Conservation (phyloP, 2,113 vertebrate species). For the Toxotes chatareus region DNA sequence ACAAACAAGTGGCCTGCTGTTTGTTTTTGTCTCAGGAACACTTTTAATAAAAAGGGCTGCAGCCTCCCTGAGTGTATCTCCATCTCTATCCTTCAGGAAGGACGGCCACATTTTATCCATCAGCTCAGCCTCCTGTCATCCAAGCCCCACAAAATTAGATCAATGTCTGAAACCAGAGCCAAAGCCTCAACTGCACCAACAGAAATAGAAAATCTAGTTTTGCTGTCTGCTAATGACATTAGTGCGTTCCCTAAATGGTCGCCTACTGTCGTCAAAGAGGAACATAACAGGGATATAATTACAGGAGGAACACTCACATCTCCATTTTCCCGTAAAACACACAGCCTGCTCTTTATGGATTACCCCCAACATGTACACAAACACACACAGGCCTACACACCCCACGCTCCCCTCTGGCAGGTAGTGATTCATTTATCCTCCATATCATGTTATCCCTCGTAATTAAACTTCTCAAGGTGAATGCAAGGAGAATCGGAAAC, state of each 20-base stretch:
- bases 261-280: constrained; percentile 80
- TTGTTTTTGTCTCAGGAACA: constrained; percentile 64
- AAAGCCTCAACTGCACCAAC: constrained; percentile 83
- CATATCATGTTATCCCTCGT: constrained; percentile 82
- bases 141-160: constrained; percentile 85
- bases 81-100: constrained; percentile 81
- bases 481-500: constrained; percentile 83
- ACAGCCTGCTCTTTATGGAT: constrained; percentile 80
- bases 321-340: constrained; percentile 85
- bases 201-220: constrained; percentile 90
- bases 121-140: constrained; percentile 84
- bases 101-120: constrained; percentile 81
- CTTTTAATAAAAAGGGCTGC: constrained; percentile 80
- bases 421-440: constrained; percentile 81
- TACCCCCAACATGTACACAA: constrained; percentile 35
- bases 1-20: constrained; percentile 43
- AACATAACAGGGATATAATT: constrained; percentile 85
- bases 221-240: constrained; percentile 87
- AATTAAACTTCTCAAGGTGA: constrained; percentile 88
- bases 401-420: constrained; percentile 48
- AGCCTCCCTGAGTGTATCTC: constrained; percentile 68
- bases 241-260: constrained; percentile 86
- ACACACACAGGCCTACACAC: constrained; percentile 9
- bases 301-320: constrained; percentile 80
- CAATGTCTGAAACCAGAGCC: constrained; percentile 87